Evolutionary conservation across 2,797 vertebrate species (phyloP), one percentile per base, ranked within the genome.

Genomic region (Ptychobarbus kaznakovi): DNA sequence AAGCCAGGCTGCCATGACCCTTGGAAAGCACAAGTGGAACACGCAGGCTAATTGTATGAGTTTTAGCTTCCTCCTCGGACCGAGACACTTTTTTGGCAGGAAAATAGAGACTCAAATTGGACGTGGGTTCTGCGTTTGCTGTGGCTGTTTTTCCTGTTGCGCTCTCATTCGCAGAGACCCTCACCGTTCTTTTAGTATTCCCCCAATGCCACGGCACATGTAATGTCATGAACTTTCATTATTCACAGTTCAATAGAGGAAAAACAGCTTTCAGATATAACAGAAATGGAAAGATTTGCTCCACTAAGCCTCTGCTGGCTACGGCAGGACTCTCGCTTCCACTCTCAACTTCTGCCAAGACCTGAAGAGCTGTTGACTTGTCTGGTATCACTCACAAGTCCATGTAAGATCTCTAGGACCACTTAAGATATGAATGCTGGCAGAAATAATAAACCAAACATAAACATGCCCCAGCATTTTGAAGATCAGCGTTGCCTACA

Each of bases 11-110:
- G 90, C 90, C 91, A 90, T 86, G 92, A 92, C 89, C 80, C 86
- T 92, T 95, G 94, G 94, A 94, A 66, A 78, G 85, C 89, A 91
- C 89, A 90, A 91, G 93, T 92, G 93, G 94, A 94, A 95, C 92
- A 94, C 83, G 86, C 92, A 94, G 18, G 44, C 25, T 80, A 51
- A 95, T 91, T 93, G 91, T 93, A 95, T 94, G 93, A 94, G 90
- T 91, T 93, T 95, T 88, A 78, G 91, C 90, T 92, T 93, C 91
- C 91, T 90, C 73, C 84, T 89, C 89, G 79, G 89, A 90, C 91
- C 46, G 4, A 89, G 94, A 94, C 93, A 92, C 78, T 88, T 95
- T 90, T 92, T 90, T 95, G 95, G 94, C 94, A 80, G n/a, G 0
- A 80, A 86, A 86, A 91, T 85, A 87, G 91, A 94, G 91, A 88